These are phyloP conservation scores for Craterocephalus amniculus DNA, from an alignment of 2,797 vertebrate genomes.

Conservation along the genomic window DNA sequence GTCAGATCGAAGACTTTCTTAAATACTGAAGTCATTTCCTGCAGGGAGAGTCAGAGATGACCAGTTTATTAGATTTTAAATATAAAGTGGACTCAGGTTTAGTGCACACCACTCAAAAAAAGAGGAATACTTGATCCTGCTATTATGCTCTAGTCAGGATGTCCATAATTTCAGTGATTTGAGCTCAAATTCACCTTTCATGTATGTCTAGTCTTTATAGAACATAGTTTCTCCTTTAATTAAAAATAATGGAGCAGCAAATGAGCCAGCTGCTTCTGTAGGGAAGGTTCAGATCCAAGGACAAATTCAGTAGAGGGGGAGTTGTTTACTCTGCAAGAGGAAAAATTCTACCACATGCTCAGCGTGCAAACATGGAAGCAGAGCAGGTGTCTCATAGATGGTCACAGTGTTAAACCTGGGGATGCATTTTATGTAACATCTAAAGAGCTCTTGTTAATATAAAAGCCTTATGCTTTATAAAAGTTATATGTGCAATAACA, in stretches of 20 bases:
- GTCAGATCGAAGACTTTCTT: conserved; percentile 93
- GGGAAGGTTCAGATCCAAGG: conserved; percentile 9
- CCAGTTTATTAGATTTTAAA: too few relatives aligned
- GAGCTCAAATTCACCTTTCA: neutral
- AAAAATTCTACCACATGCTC: conserved; percentile 29
- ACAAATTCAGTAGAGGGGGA: conserved; percentile 22
- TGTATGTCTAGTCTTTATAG: neutral
- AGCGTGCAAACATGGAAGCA: conserved; percentile 25
- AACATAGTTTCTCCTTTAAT: conserved; percentile 30
- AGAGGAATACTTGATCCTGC: too few relatives aligned
- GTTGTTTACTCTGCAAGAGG: conserved; percentile 12
- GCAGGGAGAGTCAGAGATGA: conserved; percentile 2
- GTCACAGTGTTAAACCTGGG: neutral
- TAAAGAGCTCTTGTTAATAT: too few relatives aligned
- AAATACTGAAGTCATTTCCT: conserved; percentile 93
- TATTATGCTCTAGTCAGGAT: neutral
- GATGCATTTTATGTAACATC: neutral
- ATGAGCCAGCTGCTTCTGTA: conserved; percentile 11
- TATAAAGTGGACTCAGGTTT: too few relatives aligned
- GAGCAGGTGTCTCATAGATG: conserved; percentile 30
- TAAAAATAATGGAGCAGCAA: neutral
- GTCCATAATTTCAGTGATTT: neutral
- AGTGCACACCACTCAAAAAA: too few relatives aligned
- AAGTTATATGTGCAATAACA: neutral
- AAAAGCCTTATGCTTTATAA: too few relatives aligned